These are phyloP conservation scores for Lynx canadensis DNA, from an alignment of 2,113 vertebrate genomes.

Conservation along the genomic window DNA sequence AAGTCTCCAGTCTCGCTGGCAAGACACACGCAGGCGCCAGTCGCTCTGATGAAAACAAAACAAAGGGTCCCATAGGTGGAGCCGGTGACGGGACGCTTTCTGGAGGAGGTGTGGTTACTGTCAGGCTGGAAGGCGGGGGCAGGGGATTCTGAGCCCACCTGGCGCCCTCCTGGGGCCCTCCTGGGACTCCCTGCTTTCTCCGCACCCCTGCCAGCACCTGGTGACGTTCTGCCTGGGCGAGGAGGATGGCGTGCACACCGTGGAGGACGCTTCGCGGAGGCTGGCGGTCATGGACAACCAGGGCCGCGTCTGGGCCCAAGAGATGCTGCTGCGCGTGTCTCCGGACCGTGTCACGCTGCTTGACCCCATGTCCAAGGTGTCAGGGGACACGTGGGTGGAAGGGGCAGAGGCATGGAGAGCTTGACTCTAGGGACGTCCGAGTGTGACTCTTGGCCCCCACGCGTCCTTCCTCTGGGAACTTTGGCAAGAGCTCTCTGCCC, in stretches of 20 bases:
- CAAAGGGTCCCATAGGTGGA: accelerated
- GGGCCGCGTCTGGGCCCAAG: slow-evolving; percentile 85
- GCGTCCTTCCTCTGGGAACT: background rate
- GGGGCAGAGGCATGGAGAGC: background rate
- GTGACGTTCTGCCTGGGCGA: slow-evolving; percentile 83
- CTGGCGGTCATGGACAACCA: slow-evolving; percentile 82
- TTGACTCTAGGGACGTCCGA: background rate
- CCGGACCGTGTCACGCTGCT: slow-evolving; percentile 77
- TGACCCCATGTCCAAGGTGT: slow-evolving; percentile 81
- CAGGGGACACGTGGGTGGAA: background rate
- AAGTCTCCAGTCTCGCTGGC: background rate
- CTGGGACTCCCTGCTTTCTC: background rate
- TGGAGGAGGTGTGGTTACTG: background rate
- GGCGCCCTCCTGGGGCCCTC: too few species aligned
- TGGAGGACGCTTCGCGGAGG: slow-evolving; percentile 82
- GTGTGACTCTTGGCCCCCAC: background rate
- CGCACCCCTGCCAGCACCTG: slow-evolving; percentile 76
- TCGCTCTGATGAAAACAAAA: background rate
- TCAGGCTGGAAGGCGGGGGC: background rate
- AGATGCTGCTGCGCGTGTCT: slow-evolving; percentile 85
- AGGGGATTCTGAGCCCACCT: too few species aligned
- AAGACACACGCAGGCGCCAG: background rate
- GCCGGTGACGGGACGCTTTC: background rate
- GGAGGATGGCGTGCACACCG: slow-evolving; percentile 81
- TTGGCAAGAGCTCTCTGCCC: background rate